Evolutionary conservation across 2,888 invertebrate species (phyloP).

Genomic region (Neuroscelio doddi): DNA sequence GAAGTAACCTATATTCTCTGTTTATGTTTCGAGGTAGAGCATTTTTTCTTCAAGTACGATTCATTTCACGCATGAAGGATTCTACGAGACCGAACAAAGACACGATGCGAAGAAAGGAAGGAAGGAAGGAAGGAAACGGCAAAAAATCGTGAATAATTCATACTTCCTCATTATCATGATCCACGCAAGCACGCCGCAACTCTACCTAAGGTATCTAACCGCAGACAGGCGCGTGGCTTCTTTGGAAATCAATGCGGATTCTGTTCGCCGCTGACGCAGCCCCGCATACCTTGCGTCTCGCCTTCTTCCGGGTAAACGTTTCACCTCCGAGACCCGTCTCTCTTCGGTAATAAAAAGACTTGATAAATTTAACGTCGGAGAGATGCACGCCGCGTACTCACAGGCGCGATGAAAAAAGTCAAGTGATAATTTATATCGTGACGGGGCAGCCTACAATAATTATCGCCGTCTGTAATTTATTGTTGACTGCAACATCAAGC

Average conservation of each 20-base stretch:
- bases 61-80: slow-evolving; percentile 16
- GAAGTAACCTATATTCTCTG: too few species aligned
- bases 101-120: slow-evolving; percentile 4
- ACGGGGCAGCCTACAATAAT: slow-evolving; percentile 33
- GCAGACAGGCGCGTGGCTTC: slow-evolving; percentile 47
- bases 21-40: not conserved
- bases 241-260: slow-evolving; percentile 58
- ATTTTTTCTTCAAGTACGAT: slow-evolving; percentile 8
- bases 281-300: slow-evolving; percentile 29
- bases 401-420: slow-evolving; percentile 33
- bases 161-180: slow-evolving; percentile 61
- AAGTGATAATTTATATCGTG: slow-evolving; percentile 27
- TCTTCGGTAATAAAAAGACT: slow-evolving; percentile 27
- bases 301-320: slow-evolving; percentile 38
- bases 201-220: slow-evolving; percentile 46
- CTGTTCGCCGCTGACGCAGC: slow-evolving; percentile 49
- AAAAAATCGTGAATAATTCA: slow-evolving; percentile 63
- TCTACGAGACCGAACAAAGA: slow-evolving; percentile 17
- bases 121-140: slow-evolving; percentile 16
- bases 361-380: slow-evolving; percentile 19
- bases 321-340: slow-evolving; percentile 26
- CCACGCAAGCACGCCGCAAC: slow-evolving; percentile 51
- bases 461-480: slow-evolving; percentile 39
- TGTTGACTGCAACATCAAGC: slow-evolving; percentile 13
- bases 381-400: slow-evolving; percentile 18